Conservation (phyloP, 1,140 invertebrate species). For the Panagrolaimus sp. region DNA sequence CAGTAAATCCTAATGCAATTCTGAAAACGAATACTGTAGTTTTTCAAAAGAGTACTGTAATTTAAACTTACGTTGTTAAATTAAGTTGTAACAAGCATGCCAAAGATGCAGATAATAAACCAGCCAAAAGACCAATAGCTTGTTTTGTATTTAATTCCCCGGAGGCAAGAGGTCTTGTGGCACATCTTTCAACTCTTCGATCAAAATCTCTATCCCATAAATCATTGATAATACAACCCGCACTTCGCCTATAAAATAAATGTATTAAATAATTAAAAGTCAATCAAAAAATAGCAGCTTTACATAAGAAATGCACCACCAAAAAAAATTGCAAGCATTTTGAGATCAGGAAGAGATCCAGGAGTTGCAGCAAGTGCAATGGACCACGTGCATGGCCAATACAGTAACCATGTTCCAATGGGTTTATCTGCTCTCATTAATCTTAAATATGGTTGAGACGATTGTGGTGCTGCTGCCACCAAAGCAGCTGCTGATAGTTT, state of each 20-base stretch:
- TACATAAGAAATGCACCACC: constrained; percentile 86
- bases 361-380: constrained; percentile 74
- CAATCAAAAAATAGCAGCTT: too few relatives aligned
- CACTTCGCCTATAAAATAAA: too few relatives aligned
- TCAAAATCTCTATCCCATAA: constrained; percentile 96
- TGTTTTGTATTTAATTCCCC: constrained; percentile 69
- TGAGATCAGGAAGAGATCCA: constrained; percentile 71
- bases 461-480: constrained; percentile 64
- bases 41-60: constrained; percentile 84
- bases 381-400: constrained; percentile 93
- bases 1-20: constrained; percentile 69
- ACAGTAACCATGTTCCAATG: constrained; percentile 85
- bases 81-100: constrained; percentile 81
- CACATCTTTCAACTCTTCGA: constrained; percentile 76
- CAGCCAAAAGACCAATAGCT: constrained; percentile 74
- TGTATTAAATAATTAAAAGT: too few relatives aligned
- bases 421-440: constrained; percentile 85
- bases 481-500: too few relatives aligned
- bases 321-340: constrained; percentile 76
- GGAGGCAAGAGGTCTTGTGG: constrained; percentile 75
- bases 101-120: constrained; percentile 76
- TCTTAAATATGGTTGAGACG: constrained; percentile 73
- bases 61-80: constrained; percentile 70
- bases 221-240: constrained; percentile 96
- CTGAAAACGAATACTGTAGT: constrained; percentile 30